Base-by-base conservation (phyloP, 2,797 vertebrate species). In the Nyctalus aviator region DNA sequence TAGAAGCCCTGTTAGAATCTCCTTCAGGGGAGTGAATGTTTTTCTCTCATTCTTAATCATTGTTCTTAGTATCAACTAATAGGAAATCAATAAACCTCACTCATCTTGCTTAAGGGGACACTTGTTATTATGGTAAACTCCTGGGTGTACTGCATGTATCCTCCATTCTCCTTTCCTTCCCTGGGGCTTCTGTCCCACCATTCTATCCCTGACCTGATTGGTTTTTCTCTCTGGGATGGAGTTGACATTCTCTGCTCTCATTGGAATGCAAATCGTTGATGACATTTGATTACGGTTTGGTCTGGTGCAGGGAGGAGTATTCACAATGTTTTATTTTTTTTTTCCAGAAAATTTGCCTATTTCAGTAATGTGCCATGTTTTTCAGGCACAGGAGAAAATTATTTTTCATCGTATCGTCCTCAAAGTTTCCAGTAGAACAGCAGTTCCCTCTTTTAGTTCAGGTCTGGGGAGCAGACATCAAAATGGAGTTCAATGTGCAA, bases 1-100 rank as follows among this genome's bases (percentile, higher is more conserved):
- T 68, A 85, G 91, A 84, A 82, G 68, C 25, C 32, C 84, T 84
- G 90, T 94, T 94, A 84, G 71, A 96, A 81, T 93, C 55, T 96
- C 93, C 94, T 95, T 96, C 82, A 17, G 84, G 93, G 84, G 59
- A 92, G 11, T 55, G 5, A 30, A 35, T 95, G 84, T 90, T 93
- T 93, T 85, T 68, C n/a, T 93, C 90, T 97, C 78, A 32, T 93
- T 95, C 53, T 95, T 97, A 97, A 96, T 96, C 94, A 96, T 95
- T 96, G 84, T 90, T 97, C 91, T 96, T 93, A 90, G 76, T 27
- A 96, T 88, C 75, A 59, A 92, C 84, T 86, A 96, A 96, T 86
- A 96, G 59, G 72, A 94, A 96, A 96, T 91, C 95, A 95, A 95
- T 93, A 94, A 95, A 92, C 78, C 82, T 95, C 81, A 91, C 50